A percentile compares a stretch with the other conserved stretches of the same genome.
Evolutionary conservation across 2,113 vertebrate genomes (phyloP).

Genomic region (Mirounga angustirostris): DNA sequence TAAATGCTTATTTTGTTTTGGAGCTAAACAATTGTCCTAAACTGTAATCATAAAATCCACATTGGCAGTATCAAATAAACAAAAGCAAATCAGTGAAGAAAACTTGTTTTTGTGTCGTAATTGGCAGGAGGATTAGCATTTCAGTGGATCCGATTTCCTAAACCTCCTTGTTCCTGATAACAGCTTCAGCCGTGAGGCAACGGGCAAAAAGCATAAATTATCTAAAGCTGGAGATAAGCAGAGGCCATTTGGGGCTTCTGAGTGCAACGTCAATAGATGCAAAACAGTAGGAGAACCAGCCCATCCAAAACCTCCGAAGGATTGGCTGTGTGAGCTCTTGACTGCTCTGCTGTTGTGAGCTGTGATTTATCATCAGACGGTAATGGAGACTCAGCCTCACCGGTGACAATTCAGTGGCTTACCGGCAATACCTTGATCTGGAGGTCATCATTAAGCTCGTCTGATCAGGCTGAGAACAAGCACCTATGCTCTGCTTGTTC

Average conservation of each 20-base stretch:
- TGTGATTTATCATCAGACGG: constrained; percentile 87
- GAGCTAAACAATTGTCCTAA: constrained; percentile 84
- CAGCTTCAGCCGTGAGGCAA: constrained; percentile 84
- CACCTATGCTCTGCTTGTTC: constrained; percentile 70
- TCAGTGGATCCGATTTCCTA: constrained; percentile 88
- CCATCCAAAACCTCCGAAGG: constrained; percentile 87
- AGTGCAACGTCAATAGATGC: constrained; percentile 88
- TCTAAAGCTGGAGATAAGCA: constrained; percentile 89
- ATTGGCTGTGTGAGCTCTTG: constrained; percentile 86
- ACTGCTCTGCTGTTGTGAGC: constrained; percentile 85
- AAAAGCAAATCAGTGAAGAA: constrained; percentile 85
- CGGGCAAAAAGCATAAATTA: constrained; percentile 89
- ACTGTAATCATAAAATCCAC: constrained; percentile 81
- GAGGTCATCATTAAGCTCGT: constrained; percentile 90
- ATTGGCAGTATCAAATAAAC: constrained; percentile 86
- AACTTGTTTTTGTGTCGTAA: constrained; percentile 84
- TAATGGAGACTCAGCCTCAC: constrained; percentile 84
- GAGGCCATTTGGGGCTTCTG: constrained; percentile 84
- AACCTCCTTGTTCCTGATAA: constrained; percentile 87
- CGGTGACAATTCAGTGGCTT: constrained; percentile 89
- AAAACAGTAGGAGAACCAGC: constrained; percentile 85
- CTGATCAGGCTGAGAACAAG: constrained; percentile 88
- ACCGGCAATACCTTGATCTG: constrained; percentile 87
- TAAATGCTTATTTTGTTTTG: constrained; percentile 80
- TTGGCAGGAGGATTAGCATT: constrained; percentile 87